A percentile compares a stretch with the other conserved stretches of the same genome.
Conservation (phyloP, 2,113 vertebrate species). For the Arizona elegans region DNA sequence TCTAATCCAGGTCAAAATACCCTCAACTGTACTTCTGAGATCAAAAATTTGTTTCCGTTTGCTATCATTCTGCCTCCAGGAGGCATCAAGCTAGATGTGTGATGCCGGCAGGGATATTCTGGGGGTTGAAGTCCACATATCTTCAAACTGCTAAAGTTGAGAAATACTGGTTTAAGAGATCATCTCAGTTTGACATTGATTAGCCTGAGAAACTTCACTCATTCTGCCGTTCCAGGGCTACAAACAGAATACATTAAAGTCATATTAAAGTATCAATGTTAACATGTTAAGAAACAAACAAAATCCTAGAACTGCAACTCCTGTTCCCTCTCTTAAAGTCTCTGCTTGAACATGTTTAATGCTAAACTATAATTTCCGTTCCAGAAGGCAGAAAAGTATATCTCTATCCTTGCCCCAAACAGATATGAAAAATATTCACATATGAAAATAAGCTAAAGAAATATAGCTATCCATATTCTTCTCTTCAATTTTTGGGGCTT, state of each 20-base stretch:
- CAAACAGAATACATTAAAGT: not conserved
- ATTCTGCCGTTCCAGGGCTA: not conserved
- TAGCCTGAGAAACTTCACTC: not conserved
- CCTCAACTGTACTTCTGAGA: not conserved
- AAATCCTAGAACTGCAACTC: not conserved
- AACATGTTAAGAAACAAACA: not conserved
- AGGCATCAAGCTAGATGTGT: not conserved
- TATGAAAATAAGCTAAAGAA: not conserved
- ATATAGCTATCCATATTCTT: not conserved
- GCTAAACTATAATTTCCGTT: not conserved
- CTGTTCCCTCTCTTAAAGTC: not conserved
- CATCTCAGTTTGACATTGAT: not conserved
- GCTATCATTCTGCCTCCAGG: not conserved
- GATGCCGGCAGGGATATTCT: not conserved
- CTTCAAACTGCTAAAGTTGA: not conserved
- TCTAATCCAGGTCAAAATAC: not conserved
- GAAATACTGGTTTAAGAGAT: not conserved
- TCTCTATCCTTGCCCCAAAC: not conserved
- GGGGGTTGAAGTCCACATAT: not conserved
- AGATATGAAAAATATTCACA: not conserved
- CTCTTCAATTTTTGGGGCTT: not conserved
- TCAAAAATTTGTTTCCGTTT: not conserved
- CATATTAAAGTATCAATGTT: not conserved
- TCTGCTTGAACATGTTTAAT: not conserved
- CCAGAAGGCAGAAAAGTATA: not conserved